These are phyloP conservation scores for Volucella bombylans DNA, from an alignment of 2,888 invertebrate species.

Conservation along the genomic window DNA sequence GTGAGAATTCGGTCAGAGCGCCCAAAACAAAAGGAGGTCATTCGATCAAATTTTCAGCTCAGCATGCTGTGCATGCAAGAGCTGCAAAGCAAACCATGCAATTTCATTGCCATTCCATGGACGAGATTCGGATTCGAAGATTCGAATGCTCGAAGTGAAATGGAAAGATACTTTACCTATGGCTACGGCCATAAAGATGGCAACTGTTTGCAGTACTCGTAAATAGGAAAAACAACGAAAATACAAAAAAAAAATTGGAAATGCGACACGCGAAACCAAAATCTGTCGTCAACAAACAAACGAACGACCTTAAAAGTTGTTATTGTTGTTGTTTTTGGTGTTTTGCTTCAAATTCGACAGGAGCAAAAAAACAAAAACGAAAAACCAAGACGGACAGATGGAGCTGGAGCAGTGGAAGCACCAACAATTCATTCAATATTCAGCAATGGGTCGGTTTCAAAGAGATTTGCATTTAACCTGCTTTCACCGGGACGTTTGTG, in stretches of 20 bases:
- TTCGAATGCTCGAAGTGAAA: conserved; percentile 51
- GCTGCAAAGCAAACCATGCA: conserved; percentile 11
- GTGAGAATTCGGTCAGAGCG: conserved; percentile 70
- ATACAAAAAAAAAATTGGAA: conserved; percentile 36
- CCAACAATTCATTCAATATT: conserved; percentile 65
- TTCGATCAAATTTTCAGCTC: conserved; percentile 70
- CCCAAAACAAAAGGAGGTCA: conserved; percentile 71
- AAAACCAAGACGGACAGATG: conserved; percentile 40
- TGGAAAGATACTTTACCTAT: conserved; percentile 44
- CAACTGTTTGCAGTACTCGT: too few species aligned
- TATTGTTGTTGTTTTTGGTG: conserved; percentile 32
- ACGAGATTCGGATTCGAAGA: conserved; percentile 19
- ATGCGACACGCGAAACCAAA: conserved; percentile 63
- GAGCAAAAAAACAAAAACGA: too few species aligned
- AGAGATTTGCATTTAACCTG: conserved; percentile 80
- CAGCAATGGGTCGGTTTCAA: conserved; percentile 26
- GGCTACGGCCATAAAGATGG: conserved; percentile 50
- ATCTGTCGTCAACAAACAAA: conserved; percentile 29
- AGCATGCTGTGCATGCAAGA: conserved; percentile 53
- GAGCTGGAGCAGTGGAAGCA: conserved; percentile 22
- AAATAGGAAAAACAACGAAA: not conserved
- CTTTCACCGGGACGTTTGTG: conserved; percentile 77
- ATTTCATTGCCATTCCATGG: not conserved
- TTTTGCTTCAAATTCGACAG: conserved; percentile 55
- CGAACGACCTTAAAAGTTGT: conserved; percentile 71